A percentile compares a stretch with the other conserved stretches of the same genome.
Evolutionary conservation across 2,797 vertebrate genomes (phyloP).

Genomic region (Semotilus atromaculatus): DNA sequence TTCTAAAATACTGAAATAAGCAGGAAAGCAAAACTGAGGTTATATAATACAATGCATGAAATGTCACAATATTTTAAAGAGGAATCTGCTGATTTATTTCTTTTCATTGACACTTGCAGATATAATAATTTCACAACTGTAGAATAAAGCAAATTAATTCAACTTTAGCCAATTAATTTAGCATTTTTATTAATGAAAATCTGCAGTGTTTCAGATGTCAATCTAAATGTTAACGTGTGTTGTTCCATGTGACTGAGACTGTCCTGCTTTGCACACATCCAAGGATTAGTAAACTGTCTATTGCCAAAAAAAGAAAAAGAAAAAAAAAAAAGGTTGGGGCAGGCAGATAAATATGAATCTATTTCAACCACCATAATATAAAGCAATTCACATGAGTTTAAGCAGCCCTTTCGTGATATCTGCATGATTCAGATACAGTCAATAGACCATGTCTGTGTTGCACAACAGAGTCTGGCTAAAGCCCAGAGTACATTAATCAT

Average conservation of each 20-base stretch:
- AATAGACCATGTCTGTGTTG: slow-evolving; percentile 73
- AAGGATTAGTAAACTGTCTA: not conserved
- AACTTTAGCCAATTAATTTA: not conserved
- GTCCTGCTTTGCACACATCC: not conserved
- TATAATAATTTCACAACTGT: not conserved
- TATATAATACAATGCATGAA: not conserved
- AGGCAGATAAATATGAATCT: not conserved
- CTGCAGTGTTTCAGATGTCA: not conserved
- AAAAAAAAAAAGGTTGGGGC: not conserved
- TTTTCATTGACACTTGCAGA: not conserved
- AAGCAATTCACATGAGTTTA: slow-evolving; percentile 38
- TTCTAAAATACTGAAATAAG: not conserved
- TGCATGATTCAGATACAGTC: slow-evolving; percentile 74
- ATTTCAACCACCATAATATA: not conserved
- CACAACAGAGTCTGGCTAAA: slow-evolving; percentile 63
- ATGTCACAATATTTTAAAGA: not conserved
- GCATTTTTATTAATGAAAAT: not conserved
- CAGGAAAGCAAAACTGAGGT: not conserved
- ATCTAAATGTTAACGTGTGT: not conserved
- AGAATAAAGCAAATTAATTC: not conserved
- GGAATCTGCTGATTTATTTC: not conserved
- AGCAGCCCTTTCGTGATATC: slow-evolving; percentile 49
- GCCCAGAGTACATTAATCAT: slow-evolving; percentile 71
- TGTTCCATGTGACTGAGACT: not conserved
- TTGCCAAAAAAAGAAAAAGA: not conserved